These are phyloP conservation scores for Tamandua tetradactyla DNA, from an alignment of 2,797 vertebrate genomes.

Conservation along the genomic window DNA sequence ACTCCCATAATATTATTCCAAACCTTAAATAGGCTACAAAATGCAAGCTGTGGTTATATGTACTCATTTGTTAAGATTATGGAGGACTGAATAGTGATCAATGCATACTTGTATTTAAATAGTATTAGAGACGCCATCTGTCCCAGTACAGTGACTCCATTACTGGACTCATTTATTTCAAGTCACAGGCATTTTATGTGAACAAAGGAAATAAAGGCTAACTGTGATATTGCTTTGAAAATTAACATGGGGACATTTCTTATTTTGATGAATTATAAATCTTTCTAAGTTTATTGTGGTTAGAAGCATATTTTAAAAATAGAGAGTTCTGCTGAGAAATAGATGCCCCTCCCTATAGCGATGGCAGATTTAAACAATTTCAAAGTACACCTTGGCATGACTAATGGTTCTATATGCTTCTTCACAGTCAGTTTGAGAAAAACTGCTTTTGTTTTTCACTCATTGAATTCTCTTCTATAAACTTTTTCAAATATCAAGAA, in stretches of 20 bases:
- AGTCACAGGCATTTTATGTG: slow-evolving; percentile 34
- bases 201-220: slow-evolving; percentile 26
- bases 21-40: slow-evolving; percentile 74
- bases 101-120: slow-evolving; percentile 70
- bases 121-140: slow-evolving; percentile 64
- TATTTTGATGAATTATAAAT: background rate
- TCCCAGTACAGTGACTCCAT: slow-evolving; percentile 61
- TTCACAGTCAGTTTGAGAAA: background rate
- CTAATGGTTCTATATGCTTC: background rate
- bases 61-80: slow-evolving; percentile 78
- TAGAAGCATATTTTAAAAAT: background rate
- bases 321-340: background rate
- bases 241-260: background rate
- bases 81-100: slow-evolving; percentile 69
- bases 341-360: background rate
- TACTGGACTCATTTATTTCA: slow-evolving; percentile 54
- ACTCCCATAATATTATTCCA: slow-evolving; percentile 66
- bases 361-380: background rate
- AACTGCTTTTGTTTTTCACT: background rate
- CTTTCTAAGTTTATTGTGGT: background rate
- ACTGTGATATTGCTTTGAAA: background rate
- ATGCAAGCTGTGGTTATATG: slow-evolving; percentile 69
- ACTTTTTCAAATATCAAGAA: background rate
- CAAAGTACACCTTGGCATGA: background rate
- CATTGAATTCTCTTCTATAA: background rate